These are phyloP conservation scores for Eleutherodactylus coqui DNA, from an alignment of 2,797 vertebrate species.

Conservation along the genomic window DNA sequence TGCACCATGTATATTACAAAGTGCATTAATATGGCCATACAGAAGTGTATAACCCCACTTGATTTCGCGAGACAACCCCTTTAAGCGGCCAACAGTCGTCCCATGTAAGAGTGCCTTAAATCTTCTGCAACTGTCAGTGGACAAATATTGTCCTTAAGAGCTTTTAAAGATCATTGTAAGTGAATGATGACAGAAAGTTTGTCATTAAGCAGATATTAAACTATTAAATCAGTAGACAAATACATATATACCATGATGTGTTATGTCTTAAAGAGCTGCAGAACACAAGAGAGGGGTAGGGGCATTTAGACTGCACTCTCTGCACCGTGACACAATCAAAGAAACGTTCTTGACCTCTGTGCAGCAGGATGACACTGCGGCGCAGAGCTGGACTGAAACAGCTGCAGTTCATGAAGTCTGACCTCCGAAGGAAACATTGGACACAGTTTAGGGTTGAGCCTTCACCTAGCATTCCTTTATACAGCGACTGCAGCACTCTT, in stretches of 20 bases:
- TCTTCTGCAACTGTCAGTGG: not conserved
- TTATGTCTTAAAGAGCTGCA: not conserved
- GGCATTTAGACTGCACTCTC: slow-evolving; percentile 28
- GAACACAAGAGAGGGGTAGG: not conserved
- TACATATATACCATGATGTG: not conserved
- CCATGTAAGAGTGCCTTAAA: too few relatives aligned
- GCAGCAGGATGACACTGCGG: slow-evolving; percentile 30
- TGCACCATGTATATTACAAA: too few relatives aligned
- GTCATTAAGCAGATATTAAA: not conserved
- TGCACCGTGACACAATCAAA: slow-evolving; percentile 38
- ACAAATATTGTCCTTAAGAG: not conserved
- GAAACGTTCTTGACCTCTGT: slow-evolving; percentile 39
- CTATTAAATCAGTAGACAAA: not conserved
- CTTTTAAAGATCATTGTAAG: not conserved
- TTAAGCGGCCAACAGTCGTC: too few relatives aligned
- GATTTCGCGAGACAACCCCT: too few relatives aligned
- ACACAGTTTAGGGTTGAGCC: not conserved
- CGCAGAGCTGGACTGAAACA: slow-evolving; percentile 9
- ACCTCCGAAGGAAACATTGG: slow-evolving; percentile 7
- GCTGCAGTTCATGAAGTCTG: slow-evolving; percentile 31
- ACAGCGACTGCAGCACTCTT: not conserved
- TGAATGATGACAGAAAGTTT: not conserved
- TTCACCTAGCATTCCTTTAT: not conserved
- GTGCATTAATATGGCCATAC: too few relatives aligned
- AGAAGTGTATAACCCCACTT: too few relatives aligned